Evolutionary conservation across 2,113 vertebrate species (phyloP).

Genomic region (Camelus dromedarius): DNA sequence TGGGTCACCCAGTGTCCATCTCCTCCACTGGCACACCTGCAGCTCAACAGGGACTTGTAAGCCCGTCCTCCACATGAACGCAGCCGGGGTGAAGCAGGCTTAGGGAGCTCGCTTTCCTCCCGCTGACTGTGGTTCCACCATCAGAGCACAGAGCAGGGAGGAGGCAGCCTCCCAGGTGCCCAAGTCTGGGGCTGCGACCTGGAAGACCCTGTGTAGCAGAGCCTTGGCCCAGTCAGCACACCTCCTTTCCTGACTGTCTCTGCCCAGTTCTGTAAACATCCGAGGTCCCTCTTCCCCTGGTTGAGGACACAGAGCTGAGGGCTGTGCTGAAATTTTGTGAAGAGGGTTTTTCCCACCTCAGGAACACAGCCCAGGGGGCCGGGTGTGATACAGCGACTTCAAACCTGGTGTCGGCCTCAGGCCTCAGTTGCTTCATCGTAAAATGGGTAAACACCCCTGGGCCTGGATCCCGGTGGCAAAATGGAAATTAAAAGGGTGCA

Average conservation of each 20-base stretch:
- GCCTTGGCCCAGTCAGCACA: neutral
- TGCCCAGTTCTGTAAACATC: neutral
- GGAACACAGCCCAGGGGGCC: neutral
- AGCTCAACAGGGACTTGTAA: neutral
- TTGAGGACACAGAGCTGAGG: neutral
- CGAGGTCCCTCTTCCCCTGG: neutral
- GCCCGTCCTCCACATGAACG: fast-evolving
- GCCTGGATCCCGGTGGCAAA: neutral
- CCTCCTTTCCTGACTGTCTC: neutral
- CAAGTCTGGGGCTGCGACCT: neutral
- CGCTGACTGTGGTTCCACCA: fast-evolving
- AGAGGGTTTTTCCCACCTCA: neutral
- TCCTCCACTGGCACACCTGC: neutral
- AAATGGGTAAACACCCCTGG: neutral
- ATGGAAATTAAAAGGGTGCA: neutral
- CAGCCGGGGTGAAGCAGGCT: neutral
- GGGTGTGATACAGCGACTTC: neutral
- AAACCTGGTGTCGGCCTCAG: neutral
- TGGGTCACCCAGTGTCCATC: too few relatives aligned
- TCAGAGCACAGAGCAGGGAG: neutral
- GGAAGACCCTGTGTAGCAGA: neutral
- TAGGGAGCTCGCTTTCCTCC: neutral
- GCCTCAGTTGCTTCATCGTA: neutral
- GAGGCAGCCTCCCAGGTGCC: neutral
- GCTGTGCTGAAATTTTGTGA: neutral